These are phyloP conservation scores for Agrotis puta DNA, from an alignment of 2,888 invertebrate species.

Conservation along the genomic window DNA sequence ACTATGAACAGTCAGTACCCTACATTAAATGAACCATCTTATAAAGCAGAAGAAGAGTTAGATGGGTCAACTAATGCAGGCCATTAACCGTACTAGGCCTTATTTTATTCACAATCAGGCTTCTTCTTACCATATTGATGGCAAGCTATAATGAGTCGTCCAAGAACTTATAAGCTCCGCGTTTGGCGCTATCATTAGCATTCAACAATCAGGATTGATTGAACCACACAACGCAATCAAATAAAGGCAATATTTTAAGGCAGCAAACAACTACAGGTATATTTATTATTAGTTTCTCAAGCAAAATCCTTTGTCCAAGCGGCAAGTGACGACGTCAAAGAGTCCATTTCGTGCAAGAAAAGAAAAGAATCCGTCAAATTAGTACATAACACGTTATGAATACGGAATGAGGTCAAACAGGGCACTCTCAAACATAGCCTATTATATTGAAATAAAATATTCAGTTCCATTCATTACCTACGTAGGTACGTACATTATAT, in stretches of 20 bases:
- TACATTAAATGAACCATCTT: too few relatives aligned
- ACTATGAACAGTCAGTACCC: not conserved
- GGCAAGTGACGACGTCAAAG: conserved; percentile 83
- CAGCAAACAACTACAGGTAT: conserved; percentile 51
- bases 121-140: conserved; percentile 1
- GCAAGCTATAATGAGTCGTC: not conserved
- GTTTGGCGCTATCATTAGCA: not conserved
- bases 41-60: too few relatives aligned
- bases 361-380: conserved; percentile 89
- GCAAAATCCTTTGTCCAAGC: conserved; percentile 76
- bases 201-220: conserved; percentile 53
- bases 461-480: conserved; percentile 87
- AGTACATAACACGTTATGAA: conserved; percentile 89
- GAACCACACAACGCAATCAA: conserved; percentile 48
- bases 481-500: conserved; percentile 78
- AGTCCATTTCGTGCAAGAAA: conserved; percentile 83
- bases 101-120: conserved; percentile 53
- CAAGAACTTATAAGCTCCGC: not conserved
- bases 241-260: conserved; percentile 36
- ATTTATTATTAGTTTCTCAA: conserved; percentile 69
- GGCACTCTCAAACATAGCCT: conserved; percentile 86
- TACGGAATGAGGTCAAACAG: conserved; percentile 90
- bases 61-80: too few relatives aligned
- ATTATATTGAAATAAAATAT: conserved; percentile 90
- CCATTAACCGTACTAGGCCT: not conserved